These are phyloP conservation scores for Scaeva pyrastri DNA, from an alignment of 2,888 invertebrate species.

Conservation along the genomic window DNA sequence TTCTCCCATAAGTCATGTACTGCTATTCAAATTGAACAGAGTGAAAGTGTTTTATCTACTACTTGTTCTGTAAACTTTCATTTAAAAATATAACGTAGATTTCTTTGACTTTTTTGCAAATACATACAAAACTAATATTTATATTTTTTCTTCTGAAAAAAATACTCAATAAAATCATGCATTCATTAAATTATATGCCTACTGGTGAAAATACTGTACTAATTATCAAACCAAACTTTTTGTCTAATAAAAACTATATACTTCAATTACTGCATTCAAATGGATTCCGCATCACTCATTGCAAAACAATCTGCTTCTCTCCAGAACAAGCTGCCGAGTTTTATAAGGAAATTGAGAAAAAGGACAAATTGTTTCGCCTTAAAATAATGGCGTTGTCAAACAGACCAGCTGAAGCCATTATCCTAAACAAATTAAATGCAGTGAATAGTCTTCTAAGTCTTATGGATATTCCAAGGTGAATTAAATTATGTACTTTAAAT, in stretches of 20 bases:
- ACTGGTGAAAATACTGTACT: conserved; percentile 33
- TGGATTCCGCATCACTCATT: conserved; percentile 48
- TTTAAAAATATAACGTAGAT: no score
- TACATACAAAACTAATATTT: no score
- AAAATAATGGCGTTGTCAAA: conserved; percentile 57
- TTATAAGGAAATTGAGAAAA: conserved; percentile 50
- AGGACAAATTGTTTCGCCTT: conserved; percentile 35
- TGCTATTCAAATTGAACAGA: no score
- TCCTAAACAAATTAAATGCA: conserved; percentile 49
- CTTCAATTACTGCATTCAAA: conserved; percentile 26
- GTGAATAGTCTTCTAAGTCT: conserved; percentile 29
- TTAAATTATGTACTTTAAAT: neutral
- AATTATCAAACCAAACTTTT: conserved; percentile 45
- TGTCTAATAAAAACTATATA: neutral
- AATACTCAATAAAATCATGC: neutral
- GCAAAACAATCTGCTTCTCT: conserved; percentile 28
- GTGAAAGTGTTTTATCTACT: no score
- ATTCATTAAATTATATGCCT: conserved; percentile 24
- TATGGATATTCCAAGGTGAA: conserved; percentile 10
- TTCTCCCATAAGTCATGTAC: no score
- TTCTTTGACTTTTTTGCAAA: no score
- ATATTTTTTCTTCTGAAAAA: no score
- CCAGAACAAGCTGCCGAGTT: conserved; percentile 66
- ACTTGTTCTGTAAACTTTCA: no score
- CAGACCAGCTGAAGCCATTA: conserved; percentile 45